phyloP scores from a whole-genome alignment of 2,888 invertebrate species.

The Arrhopalites spinosus region DNA sequence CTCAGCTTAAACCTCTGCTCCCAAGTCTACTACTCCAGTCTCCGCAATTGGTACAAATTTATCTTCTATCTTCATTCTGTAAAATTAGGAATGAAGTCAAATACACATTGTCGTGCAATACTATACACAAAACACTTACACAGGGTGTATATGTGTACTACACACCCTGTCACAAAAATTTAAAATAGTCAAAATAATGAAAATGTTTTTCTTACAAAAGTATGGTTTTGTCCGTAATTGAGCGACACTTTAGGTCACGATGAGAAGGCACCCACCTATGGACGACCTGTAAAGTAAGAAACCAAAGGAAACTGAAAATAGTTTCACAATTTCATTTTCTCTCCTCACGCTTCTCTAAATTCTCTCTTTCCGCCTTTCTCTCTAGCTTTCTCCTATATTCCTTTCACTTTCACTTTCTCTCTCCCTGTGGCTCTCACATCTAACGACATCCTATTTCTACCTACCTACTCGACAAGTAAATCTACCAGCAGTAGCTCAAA shows the following conservation, averaged over 20 bases:
- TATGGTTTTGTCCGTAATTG: slow-evolving; percentile 90
- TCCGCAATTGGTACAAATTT: slow-evolving; percentile 87
- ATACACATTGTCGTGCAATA: too few relatives aligned
- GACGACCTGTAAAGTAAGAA: slow-evolving; percentile 68
- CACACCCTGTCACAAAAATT: too few relatives aligned
- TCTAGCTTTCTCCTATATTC: background rate
- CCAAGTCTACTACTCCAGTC: slow-evolving; percentile 78
- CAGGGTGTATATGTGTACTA: too few relatives aligned
- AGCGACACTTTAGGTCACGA: slow-evolving; percentile 81
- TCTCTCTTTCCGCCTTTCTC: slow-evolving; percentile 20
- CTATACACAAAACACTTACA: too few relatives aligned
- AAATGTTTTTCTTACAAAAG: too few relatives aligned
- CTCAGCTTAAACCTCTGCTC: slow-evolving; percentile 67
- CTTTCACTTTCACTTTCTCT: background rate
- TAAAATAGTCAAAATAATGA: too few relatives aligned
- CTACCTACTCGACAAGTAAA: slow-evolving; percentile 22
- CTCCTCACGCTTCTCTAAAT: background rate
- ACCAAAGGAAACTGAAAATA: slow-evolving; percentile 34
- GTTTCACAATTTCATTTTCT: slow-evolving; percentile 35
- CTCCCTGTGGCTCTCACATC: background rate
- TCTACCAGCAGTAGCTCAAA: slow-evolving; percentile 16
- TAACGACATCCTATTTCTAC: background rate
- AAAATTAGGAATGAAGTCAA: too few relatives aligned
- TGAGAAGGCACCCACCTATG: slow-evolving; percentile 95
- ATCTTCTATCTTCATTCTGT: slow-evolving; percentile 93